Evolutionary conservation across 2,888 invertebrate species (phyloP).

Genomic region (Thecophora atra): DNA sequence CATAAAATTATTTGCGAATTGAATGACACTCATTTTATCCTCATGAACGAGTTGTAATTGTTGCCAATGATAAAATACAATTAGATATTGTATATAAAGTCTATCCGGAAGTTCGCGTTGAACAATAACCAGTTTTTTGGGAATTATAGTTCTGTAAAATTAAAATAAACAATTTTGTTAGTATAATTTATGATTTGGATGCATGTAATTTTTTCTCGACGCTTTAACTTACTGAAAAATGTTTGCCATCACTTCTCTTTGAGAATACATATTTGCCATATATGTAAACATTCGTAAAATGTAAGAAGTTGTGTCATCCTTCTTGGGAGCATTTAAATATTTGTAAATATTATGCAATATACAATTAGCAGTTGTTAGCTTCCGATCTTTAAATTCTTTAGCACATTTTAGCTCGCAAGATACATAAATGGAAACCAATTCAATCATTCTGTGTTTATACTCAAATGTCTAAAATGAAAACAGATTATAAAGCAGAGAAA

Average conservation of each 20-base stretch:
- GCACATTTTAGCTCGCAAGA: conserved; percentile 53
- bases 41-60: conserved; percentile 48
- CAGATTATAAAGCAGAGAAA: neutral
- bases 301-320: conserved; percentile 34
- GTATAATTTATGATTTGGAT: conserved; percentile 4
- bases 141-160: conserved; percentile 47
- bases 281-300: conserved; percentile 45
- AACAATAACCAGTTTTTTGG: conserved; percentile 39
- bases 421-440: conserved; percentile 53
- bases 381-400: conserved; percentile 46
- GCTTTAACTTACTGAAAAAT: conserved; percentile 51
- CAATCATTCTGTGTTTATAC: conserved; percentile 49
- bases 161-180: neutral
- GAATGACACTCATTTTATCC: conserved; percentile 47
- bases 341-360: conserved; percentile 49
- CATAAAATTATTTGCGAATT: conserved; percentile 54
- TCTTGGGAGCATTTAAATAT: conserved; percentile 45
- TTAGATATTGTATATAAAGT: conserved; percentile 53
- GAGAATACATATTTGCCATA: conserved; percentile 52
- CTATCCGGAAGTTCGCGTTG: conserved; percentile 54
- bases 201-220: too few species aligned
- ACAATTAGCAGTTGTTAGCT: conserved; percentile 49
- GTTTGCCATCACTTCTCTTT: conserved; percentile 49
- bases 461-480: conserved; percentile 4
- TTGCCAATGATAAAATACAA: conserved; percentile 56